phyloP scores from a whole-genome alignment of 2,797 vertebrate genomes.

The Gobionotothen gibberifrons region DNA sequence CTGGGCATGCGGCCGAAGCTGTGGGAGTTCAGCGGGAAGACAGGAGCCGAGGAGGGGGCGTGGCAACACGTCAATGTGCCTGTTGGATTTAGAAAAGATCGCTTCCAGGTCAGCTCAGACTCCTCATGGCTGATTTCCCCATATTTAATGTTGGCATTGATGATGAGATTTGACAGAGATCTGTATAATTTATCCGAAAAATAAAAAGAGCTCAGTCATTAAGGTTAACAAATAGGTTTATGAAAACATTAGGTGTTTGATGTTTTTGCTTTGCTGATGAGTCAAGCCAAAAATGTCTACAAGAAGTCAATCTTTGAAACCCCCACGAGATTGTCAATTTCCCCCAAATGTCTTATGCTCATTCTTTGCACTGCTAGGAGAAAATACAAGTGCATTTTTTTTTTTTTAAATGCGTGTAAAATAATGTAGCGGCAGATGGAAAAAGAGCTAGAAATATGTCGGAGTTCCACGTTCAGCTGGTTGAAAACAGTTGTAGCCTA shows the following conservation, averaged over 20 bases:
- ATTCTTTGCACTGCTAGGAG: background rate
- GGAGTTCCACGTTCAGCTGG: background rate
- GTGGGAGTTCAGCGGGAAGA: slow-evolving; percentile 81
- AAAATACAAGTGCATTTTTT: background rate
- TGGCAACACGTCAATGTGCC: slow-evolving; percentile 68
- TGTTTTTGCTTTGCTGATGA: background rate
- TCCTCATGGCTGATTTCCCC: background rate
- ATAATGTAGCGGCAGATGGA: background rate
- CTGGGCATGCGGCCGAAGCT: slow-evolving; percentile 66
- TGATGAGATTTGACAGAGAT: background rate
- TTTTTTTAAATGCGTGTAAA: background rate
- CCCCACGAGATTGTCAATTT: background rate
- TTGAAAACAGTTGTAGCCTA: background rate
- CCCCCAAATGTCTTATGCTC: background rate
- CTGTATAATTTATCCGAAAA: background rate
- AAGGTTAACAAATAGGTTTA: too few relatives aligned
- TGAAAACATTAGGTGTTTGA: background rate
- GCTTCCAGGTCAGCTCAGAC: slow-evolving; percentile 79
- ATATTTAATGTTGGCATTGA: background rate
- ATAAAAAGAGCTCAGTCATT: background rate
- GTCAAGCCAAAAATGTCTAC: background rate
- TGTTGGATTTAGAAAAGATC: slow-evolving; percentile 77
- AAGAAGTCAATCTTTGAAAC: background rate
- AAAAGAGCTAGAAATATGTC: background rate
- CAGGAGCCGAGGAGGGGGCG: slow-evolving; percentile 46